Evolutionary conservation across 2,888 invertebrate genomes (phyloP), one percentile per base, ranked within the genome.

Genomic region (Lissonota sp.): DNA sequence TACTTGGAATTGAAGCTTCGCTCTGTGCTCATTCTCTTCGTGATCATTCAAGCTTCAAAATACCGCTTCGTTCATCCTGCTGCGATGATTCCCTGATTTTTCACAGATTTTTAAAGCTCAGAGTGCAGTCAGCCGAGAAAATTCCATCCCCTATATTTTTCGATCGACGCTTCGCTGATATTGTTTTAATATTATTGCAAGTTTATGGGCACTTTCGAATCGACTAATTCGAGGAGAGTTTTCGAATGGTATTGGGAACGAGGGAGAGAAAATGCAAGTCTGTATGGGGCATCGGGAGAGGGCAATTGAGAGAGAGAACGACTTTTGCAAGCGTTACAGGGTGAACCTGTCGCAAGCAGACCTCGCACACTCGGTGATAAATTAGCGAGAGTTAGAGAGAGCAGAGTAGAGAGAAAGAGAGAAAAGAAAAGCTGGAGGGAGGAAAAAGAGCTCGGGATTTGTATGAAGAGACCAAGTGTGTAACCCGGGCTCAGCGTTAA

Each of bases 391-490:
- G 67, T 12, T 51, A 51, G 53, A 75, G 49, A 49, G 58, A 58
- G 69, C 14, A 12, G 5, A 8, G 12, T 7, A 8, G 6, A 14
- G 37, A 12, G 42, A 42, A 26, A 8, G 6, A 14, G 37, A 12
- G 42, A 42, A 37, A 12, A 42, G 42, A 42, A 44, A 14, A n/a
- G 44, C 6, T 39, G 62, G 49, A 12, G 8, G 55, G 63, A 26
- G 26, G 73, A 8, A 49, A 44, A 51, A 46, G 49, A 70, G 66
- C 76, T 79, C 69, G 74, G 79, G 84, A 84, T 86, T 90, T 90
- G 90, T 91, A 92, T 91, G 90, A 90, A 91, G 86, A 86, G 86
- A 88, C 90, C 89, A 89, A 91, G 91, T 91, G 90, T 92, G 91
- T 92, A 92, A 91, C 91, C 87, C 90, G 70, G 89, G 89, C 89